phyloP scores from a whole-genome alignment of 53 echinoderm and acorn worm species.

The Patiria pectinifera region DNA sequence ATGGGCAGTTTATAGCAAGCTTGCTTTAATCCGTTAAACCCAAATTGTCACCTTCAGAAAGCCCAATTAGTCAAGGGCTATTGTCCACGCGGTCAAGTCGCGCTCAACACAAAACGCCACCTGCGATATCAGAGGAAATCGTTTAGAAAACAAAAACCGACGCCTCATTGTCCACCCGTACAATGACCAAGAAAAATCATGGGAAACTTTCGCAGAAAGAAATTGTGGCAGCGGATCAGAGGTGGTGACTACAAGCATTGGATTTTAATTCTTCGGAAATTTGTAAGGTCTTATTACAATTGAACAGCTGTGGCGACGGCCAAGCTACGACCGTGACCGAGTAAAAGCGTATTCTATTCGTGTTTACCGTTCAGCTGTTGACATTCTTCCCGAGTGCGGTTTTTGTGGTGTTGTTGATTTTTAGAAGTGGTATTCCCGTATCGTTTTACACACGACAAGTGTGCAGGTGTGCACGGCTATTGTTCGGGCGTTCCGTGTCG shows the following conservation, averaged over 20 bases:
- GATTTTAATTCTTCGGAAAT: not conserved
- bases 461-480: slow-evolving; percentile 50
- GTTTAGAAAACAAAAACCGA: not conserved
- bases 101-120: not conserved
- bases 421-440: slow-evolving; percentile 50
- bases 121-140: not conserved
- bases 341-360: not conserved
- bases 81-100: not conserved
- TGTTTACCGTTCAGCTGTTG: slow-evolving; percentile 32
- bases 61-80: not conserved
- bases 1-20: not conserved
- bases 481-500: slow-evolving; percentile 1
- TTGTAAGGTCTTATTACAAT: not conserved
- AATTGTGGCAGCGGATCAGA: slow-evolving; percentile 1
- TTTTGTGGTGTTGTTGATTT: slow-evolving; percentile 55
- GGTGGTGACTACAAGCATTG: slow-evolving; percentile 24
- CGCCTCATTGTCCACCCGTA: slow-evolving; percentile 13
- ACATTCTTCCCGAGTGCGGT: not conserved
- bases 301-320: not conserved
- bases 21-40: not conserved
- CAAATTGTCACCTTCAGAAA: not conserved
- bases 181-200: not conserved
- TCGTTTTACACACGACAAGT: slow-evolving; percentile 41
- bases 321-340: slow-evolving; percentile 46
- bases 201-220: slow-evolving; percentile 45